A percentile compares a stretch with the other conserved stretches of the same genome.
Evolutionary conservation across 1,140 invertebrate genomes (phyloP).

Genomic region (Probaryconus sp.): DNA sequence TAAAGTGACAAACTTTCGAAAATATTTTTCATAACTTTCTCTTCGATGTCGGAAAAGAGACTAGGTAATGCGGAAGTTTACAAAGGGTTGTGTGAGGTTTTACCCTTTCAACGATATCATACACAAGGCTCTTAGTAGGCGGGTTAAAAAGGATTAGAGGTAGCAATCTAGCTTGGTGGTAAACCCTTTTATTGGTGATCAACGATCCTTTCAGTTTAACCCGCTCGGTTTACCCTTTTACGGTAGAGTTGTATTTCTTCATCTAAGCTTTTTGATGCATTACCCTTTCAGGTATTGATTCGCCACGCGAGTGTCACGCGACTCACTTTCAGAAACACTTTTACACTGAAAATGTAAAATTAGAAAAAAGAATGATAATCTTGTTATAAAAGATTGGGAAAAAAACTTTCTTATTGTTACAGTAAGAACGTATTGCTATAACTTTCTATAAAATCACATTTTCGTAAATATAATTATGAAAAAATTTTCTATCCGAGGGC

Average conservation of each 20-base stretch:
- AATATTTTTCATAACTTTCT: constrained; percentile 63
- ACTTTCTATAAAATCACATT: too few species aligned
- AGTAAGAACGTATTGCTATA: too few species aligned
- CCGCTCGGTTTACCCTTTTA: constrained; percentile 72
- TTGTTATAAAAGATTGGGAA: too few species aligned
- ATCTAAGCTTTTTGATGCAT: constrained; percentile 60
- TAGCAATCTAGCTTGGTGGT: constrained; percentile 55
- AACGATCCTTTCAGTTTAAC: constrained; percentile 71
- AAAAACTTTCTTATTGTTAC: too few species aligned
- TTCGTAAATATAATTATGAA: too few species aligned
- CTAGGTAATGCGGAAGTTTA: constrained; percentile 29
- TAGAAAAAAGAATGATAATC: not conserved
- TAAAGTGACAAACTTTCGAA: constrained; percentile 60
- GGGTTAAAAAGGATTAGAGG: constrained; percentile 72
- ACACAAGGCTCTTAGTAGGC: constrained; percentile 61
- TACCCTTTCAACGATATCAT: constrained; percentile 64
- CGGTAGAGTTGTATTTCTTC: constrained; percentile 68
- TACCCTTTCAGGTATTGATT: constrained; percentile 53
- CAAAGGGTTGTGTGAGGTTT: constrained; percentile 72
- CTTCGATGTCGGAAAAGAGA: constrained; percentile 43
- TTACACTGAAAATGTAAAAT: constrained; percentile 41
- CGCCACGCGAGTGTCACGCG: constrained; percentile 69
- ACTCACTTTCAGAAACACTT: constrained; percentile 25
- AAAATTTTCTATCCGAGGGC: too few species aligned
- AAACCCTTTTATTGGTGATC: constrained; percentile 77